These are phyloP conservation scores for Poeciliopsis occidentalis DNA, from an alignment of 2,113 vertebrate species.

Conservation along the genomic window DNA sequence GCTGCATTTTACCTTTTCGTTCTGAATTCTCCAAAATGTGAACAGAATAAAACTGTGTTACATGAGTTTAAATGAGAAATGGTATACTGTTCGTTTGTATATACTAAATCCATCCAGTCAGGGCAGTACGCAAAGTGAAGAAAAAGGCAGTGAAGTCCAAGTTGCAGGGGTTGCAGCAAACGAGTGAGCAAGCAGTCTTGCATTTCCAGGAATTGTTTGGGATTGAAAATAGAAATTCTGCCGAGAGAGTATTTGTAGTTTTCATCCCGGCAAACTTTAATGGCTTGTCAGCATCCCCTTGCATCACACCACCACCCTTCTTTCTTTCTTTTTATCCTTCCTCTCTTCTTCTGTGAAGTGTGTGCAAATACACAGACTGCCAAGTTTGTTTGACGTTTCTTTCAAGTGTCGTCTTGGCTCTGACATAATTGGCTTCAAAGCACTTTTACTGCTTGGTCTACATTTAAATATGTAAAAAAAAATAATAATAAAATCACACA, in stretches of 20 bases:
- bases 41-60: conserved; percentile 46
- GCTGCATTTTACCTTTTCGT: conserved; percentile 21
- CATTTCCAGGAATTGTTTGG: conserved; percentile 59
- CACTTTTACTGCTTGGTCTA: conserved; percentile 24
- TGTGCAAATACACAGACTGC: conserved; percentile 20
- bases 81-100: conserved; percentile 37
- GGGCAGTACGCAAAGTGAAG: conserved; percentile 5
- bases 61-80: conserved; percentile 44
- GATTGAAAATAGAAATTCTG: conserved; percentile 54
- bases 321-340: background rate
- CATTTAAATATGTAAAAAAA: conserved; percentile 20
- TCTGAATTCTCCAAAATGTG: conserved; percentile 16
- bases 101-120: conserved; percentile 30
- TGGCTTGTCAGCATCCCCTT: conserved; percentile 25
- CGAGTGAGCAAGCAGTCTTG: conserved; percentile 24
- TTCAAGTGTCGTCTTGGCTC: conserved; percentile 31
- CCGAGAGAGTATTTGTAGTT: conserved; percentile 52
- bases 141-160: conserved; percentile 22
- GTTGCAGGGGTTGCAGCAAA: conserved; percentile 29
- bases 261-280: conserved; percentile 47
- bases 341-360: conserved; percentile 7
- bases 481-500: background rate
- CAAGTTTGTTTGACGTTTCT: conserved; percentile 34
- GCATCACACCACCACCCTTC: conserved; percentile 19
- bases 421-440: conserved; percentile 38